These are phyloP conservation scores for Hoplostethus mediterraneus DNA, from an alignment of 2,797 vertebrate genomes.

Conservation along the genomic window DNA sequence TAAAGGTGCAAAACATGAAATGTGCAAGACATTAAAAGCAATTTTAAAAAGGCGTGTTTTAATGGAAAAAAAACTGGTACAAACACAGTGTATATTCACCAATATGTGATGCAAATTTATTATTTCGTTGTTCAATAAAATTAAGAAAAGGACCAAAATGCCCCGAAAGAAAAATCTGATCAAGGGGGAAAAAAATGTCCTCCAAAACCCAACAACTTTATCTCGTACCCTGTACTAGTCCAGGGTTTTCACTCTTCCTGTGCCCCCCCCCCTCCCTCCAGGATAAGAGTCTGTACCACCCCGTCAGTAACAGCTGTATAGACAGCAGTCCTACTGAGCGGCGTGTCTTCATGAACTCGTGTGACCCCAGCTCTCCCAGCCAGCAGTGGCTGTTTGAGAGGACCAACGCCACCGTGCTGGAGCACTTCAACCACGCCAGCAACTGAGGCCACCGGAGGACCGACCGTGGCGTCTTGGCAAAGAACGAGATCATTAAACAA, in stretches of 20 bases:
- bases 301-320: constrained; percentile 93
- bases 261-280: constrained; percentile 54
- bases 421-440: constrained; percentile 87
- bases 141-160: too few relatives aligned
- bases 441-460: constrained; percentile 52
- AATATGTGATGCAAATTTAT: too few relatives aligned
- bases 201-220: too few relatives aligned
- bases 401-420: constrained; percentile 92
- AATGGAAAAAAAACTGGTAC: too few relatives aligned
- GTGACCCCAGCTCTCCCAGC: constrained; percentile 86
- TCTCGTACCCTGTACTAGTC: neutral
- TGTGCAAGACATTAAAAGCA: too few relatives aligned
- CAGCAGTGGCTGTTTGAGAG: constrained; percentile 97
- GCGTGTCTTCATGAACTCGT: constrained; percentile 93
- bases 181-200: too few relatives aligned
- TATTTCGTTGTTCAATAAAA: too few relatives aligned
- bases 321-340: constrained; percentile 89
- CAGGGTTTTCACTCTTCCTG: too few relatives aligned
- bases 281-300: constrained; percentile 93
- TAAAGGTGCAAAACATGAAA: too few relatives aligned
- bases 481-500: constrained; percentile 6
- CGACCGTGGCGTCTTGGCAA: constrained; percentile 26
- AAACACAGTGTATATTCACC: too few relatives aligned
- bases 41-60: too few relatives aligned
- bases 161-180: too few relatives aligned